Percentiles rank a stretch among this genome's conserved stretches.
Conservation (phyloP, 2,113 vertebrate genomes). For the Elgaria multicarinata region DNA sequence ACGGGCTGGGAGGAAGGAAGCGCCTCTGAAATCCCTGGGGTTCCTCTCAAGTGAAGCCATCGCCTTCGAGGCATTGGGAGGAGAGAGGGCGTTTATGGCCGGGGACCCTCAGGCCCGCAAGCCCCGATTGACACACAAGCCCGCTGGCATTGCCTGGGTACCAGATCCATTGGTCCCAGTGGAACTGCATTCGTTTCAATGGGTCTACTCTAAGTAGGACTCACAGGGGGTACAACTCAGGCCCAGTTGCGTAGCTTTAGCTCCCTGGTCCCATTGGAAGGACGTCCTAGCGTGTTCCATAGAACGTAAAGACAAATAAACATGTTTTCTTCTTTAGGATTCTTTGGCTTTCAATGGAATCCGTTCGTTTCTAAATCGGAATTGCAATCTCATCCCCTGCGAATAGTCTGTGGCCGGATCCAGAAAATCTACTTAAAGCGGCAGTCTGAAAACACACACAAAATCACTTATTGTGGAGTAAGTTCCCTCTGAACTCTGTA, state of each 20-base stretch:
- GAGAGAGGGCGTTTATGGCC: neutral
- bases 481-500: neutral
- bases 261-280: neutral
- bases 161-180: neutral
- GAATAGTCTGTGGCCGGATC: neutral
- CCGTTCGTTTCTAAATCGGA: neutral
- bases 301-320: neutral
- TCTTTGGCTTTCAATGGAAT: neutral
- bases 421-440: neutral
- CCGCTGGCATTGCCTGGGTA: neutral
- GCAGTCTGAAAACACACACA: neutral
- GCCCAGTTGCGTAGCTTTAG: no score
- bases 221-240: no score
- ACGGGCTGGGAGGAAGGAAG: no score
- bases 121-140: neutral
- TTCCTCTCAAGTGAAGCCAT: neutral
- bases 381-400: no score
- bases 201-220: no score
- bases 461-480: no score
- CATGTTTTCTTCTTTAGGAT: neutral
- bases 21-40: no score
- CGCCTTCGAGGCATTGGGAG: no score
- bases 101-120: neutral
- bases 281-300: neutral
- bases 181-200: neutral